Evolutionary conservation across 2,797 vertebrate species (phyloP).

Genomic region (Helarctos malayanus): DNA sequence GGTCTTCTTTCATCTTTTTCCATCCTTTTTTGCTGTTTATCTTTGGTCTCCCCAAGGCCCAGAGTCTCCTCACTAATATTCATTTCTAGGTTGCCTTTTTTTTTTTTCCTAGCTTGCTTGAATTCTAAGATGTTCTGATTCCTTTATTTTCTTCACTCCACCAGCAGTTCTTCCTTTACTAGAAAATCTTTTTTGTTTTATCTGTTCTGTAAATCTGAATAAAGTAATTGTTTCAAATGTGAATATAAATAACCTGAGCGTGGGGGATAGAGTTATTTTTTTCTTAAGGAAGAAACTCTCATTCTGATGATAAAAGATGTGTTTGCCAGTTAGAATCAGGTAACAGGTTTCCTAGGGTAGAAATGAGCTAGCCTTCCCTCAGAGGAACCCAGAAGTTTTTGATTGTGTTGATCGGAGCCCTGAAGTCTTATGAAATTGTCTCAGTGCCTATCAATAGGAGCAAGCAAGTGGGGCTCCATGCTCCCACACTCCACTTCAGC

Average conservation of each 20-base stretch:
- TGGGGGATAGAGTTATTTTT: neutral
- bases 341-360: neutral
- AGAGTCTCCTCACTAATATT: neutral
- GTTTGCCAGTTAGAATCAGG: neutral
- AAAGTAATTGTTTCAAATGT: slow-evolving; percentile 30
- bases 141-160: neutral
- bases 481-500: neutral
- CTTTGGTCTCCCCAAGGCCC: neutral
- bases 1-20: neutral
- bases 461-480: neutral
- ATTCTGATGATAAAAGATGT: neutral
- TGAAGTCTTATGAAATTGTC: neutral
- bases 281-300: neutral
- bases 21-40: neutral
- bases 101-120: neutral
- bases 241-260: neutral
- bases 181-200: slow-evolving; percentile 25
- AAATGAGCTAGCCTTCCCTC: neutral
- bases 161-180: neutral
- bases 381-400: neutral
- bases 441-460: neutral
- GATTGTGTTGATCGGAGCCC: neutral
- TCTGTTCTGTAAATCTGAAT: slow-evolving; percentile 8
- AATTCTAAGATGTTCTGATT: neutral
- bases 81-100: neutral